Evolutionary conservation across 1,140 invertebrate species (phyloP).

Genomic region (Delia radicum): DNA sequence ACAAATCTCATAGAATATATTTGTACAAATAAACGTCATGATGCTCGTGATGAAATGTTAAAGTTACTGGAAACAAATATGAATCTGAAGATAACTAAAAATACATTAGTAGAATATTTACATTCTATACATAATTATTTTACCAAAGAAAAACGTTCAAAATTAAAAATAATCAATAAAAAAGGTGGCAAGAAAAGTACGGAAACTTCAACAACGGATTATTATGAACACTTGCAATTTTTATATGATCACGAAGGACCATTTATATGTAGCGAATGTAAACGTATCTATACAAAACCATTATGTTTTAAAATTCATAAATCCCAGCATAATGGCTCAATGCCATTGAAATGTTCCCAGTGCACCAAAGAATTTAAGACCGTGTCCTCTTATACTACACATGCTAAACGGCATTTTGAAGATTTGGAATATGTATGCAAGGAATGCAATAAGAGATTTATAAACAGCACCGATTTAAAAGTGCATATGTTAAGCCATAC

Average conservation of each 20-base stretch:
- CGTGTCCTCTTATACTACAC: neutral
- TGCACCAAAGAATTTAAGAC: constrained; percentile 35
- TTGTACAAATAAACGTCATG: constrained; percentile 19
- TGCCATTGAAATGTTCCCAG: constrained; percentile 32
- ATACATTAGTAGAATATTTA: neutral
- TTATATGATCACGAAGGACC: constrained; percentile 17
- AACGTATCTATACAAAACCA: neutral
- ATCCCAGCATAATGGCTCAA: constrained; percentile 7
- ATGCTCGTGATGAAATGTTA: neutral
- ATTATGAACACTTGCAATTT: constrained; percentile 1
- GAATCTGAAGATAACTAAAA: neutral
- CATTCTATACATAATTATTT: neutral
- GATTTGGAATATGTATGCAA: constrained; percentile 16
- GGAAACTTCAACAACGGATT: neutral
- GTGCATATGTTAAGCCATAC: constrained; percentile 37
- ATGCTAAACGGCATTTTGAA: constrained; percentile 23
- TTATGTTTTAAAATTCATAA: constrained; percentile 18
- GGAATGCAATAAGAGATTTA: constrained; percentile 16
- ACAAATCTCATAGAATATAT: constrained; percentile 11
- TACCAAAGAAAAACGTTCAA: constrained; percentile 4
- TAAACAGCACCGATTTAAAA: constrained; percentile 25
- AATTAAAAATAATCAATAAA: neutral
- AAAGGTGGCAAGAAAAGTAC: neutral
- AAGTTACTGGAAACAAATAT: neutral
- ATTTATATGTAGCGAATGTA: constrained; percentile 14